phyloP scores from a whole-genome alignment of 1,140 invertebrate genomes.

The Episyrphus balteatus region DNA sequence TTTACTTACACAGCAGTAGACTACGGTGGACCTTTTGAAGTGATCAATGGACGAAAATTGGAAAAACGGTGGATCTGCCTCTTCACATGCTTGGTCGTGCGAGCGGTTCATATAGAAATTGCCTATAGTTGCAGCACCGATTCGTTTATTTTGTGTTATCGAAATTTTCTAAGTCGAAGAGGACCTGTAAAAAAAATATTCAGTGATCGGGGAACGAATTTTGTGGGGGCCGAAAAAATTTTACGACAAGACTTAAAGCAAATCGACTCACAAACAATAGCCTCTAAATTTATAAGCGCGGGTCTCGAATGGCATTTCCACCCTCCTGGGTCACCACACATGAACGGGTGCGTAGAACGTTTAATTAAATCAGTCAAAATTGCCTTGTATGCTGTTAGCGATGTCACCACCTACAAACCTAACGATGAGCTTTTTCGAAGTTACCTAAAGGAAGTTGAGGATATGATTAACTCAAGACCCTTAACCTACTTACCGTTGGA shows the following conservation, averaged over 20 bases:
- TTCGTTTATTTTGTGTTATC: background rate
- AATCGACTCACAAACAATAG: background rate
- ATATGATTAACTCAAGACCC: no score
- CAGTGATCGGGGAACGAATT: background rate
- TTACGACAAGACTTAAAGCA: background rate
- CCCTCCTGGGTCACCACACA: constrained; percentile 20
- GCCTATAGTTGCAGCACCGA: background rate
- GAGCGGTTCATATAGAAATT: constrained; percentile 14
- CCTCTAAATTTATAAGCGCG: background rate
- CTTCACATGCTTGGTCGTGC: constrained; percentile 18
- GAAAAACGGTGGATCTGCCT: constrained; percentile 18
- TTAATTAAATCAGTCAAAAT: constrained; percentile 7
- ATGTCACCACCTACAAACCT: no score
- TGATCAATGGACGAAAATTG: background rate
- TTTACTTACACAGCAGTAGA: constrained; percentile 1
- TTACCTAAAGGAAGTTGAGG: no score
- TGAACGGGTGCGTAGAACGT: constrained; percentile 16
- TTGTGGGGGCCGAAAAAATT: background rate
- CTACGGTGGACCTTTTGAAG: background rate
- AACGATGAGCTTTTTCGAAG: no score
- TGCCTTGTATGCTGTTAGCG: no score
- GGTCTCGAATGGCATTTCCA: constrained; percentile 19
- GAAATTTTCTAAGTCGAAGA: constrained; percentile 3
- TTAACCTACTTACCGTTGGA: no score
- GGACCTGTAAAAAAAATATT: background rate